Conservation (phyloP, 2,113 vertebrate genomes). For the Cyprichromis sp. region DNA sequence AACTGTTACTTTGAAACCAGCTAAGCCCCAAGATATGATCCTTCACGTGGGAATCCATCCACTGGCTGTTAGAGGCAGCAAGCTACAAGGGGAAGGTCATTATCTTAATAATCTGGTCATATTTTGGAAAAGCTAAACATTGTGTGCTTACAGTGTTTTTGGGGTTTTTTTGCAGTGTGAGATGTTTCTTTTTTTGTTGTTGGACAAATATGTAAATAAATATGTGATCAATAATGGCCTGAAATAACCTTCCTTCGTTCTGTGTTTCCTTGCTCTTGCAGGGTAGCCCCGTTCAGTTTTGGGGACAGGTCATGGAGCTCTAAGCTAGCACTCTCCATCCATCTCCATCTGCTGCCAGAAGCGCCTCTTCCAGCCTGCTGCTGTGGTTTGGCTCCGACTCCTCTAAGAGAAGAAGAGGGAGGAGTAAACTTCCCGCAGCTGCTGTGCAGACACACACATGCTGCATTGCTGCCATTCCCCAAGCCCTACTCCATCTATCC, state of each 20-base stretch:
- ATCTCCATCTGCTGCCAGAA: conserved; percentile 48
- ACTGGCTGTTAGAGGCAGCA: background rate
- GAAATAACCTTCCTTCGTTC: background rate
- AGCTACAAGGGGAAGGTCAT: background rate
- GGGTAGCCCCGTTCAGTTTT: conserved; percentile 37
- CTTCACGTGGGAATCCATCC: background rate
- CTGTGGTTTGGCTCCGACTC: conserved; percentile 81
- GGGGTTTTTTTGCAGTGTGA: background rate
- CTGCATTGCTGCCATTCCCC: conserved; percentile 95
- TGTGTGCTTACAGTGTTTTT: background rate
- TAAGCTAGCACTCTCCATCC: conserved; percentile 70
- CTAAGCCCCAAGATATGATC: background rate
- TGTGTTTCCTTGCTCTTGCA: conserved; percentile 2
- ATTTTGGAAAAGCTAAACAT: background rate
- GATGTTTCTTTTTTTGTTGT: background rate
- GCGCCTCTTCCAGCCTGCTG: conserved; percentile 61
- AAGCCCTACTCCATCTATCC: conserved; percentile 74
- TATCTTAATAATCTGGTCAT: background rate
- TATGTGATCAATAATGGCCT: background rate
- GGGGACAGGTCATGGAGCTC: conserved; percentile 71
- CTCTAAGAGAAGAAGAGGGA: conserved; percentile 31
- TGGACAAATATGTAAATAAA: background rate
- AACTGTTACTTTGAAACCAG: background rate
- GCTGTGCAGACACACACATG: conserved; percentile 92
- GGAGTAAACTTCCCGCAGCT: conserved; percentile 78